Percentiles rank a stretch among this genome's conserved stretches.
Evolutionary conservation across 2,113 vertebrate species (phyloP).

Genomic region (Pycnonotus jocosus): DNA sequence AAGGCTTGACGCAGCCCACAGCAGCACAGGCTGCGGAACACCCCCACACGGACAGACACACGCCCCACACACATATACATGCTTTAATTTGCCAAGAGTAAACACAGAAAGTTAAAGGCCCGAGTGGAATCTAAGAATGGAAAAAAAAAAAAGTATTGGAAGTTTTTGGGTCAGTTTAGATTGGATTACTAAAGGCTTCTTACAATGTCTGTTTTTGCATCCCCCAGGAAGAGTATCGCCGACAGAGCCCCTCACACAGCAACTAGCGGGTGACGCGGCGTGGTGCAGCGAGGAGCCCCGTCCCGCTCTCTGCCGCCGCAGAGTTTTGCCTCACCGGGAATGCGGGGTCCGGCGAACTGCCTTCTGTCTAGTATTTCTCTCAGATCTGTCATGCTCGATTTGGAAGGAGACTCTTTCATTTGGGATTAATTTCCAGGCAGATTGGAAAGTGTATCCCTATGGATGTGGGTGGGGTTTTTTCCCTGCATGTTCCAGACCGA

Average conservation of each 20-base stretch:
- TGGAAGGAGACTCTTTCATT: slow-evolving; percentile 43
- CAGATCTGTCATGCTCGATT: slow-evolving; percentile 48
- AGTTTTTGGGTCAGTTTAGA: not conserved
- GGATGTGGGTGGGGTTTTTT: not conserved
- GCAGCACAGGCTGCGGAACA: not conserved
- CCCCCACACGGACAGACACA: not conserved
- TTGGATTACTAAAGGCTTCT: not conserved
- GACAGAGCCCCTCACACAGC: not conserved
- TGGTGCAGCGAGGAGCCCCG: not conserved
- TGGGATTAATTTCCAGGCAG: slow-evolving; percentile 51
- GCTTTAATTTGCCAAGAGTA: not conserved
- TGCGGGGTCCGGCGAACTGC: not conserved
- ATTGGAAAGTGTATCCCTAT: slow-evolving; percentile 7
- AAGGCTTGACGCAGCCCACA: not conserved
- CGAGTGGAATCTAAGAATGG: not conserved
- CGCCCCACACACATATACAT: not conserved
- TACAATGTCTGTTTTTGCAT: not conserved
- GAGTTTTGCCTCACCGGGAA: not conserved
- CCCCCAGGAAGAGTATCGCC: not conserved
- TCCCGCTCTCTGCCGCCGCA: not conserved
- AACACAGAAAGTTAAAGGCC: not conserved
- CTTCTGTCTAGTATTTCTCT: slow-evolving; percentile 47
- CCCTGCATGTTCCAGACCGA: not conserved
- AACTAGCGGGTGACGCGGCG: not conserved
- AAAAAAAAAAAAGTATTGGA: not conserved